Evolutionary conservation across 2,888 invertebrate genomes (phyloP).

Genomic region (Netelia fuscicornis): DNA sequence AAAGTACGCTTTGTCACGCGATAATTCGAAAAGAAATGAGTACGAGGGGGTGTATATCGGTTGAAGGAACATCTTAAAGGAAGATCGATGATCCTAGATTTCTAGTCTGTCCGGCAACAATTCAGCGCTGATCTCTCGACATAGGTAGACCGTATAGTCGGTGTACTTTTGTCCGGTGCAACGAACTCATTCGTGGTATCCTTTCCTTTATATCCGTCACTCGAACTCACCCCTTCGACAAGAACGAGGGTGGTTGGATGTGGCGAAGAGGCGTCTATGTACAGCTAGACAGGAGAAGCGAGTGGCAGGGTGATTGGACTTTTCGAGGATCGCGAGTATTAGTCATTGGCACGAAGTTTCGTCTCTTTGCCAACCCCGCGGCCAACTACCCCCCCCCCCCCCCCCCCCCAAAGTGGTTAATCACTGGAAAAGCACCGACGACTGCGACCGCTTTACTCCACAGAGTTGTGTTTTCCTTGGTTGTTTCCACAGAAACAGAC

Average conservation of each 20-base stretch:
- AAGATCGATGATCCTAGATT: constrained; percentile 32
- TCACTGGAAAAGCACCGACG: constrained; percentile 1
- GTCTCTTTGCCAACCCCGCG: background rate
- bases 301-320: too few relatives aligned
- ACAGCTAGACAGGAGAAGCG: too few relatives aligned
- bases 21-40: background rate
- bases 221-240: too few relatives aligned
- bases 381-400: background rate
- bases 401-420: background rate
- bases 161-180: too few relatives aligned
- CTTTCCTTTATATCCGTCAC: too few relatives aligned
- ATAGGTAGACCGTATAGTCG: too few relatives aligned
- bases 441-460: constrained; percentile 14
- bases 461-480: constrained; percentile 54
- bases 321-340: background rate
- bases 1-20: constrained; percentile 22
- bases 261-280: too few relatives aligned
- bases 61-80: background rate
- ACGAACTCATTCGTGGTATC: too few relatives aligned
- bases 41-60: background rate
- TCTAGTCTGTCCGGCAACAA: background rate
- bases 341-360: background rate
- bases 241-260: too few relatives aligned
- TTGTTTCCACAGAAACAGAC: constrained; percentile 53
- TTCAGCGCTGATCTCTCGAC: too few relatives aligned